Percentiles rank a stretch among this genome's conserved stretches.
These are phyloP conservation scores for Epicampocera succincta DNA, from an alignment of 2,888 invertebrate genomes.

Conservation along the genomic window DNA sequence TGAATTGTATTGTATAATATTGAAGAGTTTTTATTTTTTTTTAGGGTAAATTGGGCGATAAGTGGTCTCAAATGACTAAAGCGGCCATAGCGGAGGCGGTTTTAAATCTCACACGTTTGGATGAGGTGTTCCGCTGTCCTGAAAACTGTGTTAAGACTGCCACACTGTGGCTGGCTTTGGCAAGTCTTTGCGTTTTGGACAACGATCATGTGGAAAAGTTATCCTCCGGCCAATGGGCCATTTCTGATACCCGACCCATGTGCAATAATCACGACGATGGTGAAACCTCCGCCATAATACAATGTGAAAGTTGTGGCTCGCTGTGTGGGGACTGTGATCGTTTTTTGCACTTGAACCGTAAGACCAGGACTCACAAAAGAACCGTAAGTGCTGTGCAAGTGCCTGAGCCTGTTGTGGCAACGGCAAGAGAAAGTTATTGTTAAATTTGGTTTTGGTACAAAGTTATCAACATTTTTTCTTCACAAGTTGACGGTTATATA, in stretches of 20 bases:
- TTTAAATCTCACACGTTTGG: conserved; percentile 90
- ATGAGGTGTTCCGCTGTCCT: conserved; percentile 88
- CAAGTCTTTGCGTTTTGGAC: conserved; percentile 95
- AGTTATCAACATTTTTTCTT: too few relatives aligned
- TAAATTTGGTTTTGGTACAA: too few relatives aligned
- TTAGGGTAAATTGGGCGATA: conserved; percentile 91
- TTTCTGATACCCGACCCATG: conserved; percentile 86
- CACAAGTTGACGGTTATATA: too few relatives aligned
- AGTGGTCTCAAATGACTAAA: conserved; percentile 94
- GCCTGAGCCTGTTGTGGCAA: too few relatives aligned
- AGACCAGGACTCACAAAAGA: conserved; percentile 91
- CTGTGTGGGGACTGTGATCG: conserved; percentile 98
- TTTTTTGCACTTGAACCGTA: conserved; percentile 94
- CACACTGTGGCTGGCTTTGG: conserved; percentile 94
- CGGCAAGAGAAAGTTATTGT: too few relatives aligned
- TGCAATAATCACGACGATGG: conserved; percentile 99
- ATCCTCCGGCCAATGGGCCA: conserved; percentile 90
- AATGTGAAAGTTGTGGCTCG: conserved; percentile 95
- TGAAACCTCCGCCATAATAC: conserved; percentile 94
- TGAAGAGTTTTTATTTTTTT: conserved; percentile 70
- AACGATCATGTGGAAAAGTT: conserved; percentile 93
- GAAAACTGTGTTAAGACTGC: conserved; percentile 91
- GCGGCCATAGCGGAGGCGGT: conserved; percentile 94
- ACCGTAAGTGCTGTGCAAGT: conserved; percentile 75
- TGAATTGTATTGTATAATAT: not conserved